A percentile compares a stretch with the other conserved stretches of the same genome.
These are phyloP conservation scores for Gymnoscelis rufifasciata DNA, from an alignment of 2,888 invertebrate species.

Conservation along the genomic window DNA sequence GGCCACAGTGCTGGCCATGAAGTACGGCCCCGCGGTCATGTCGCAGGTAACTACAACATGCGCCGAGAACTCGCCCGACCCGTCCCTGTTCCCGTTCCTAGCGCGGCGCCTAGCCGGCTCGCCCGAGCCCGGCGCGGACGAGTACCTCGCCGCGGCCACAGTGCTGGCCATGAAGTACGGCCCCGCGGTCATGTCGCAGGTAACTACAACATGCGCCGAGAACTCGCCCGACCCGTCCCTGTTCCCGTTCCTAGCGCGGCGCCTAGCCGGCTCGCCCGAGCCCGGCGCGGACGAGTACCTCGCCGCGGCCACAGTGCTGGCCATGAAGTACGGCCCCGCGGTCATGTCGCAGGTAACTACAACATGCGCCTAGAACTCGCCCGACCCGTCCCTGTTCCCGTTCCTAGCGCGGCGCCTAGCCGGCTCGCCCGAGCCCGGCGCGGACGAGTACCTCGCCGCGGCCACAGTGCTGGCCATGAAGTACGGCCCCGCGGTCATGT, in stretches of 20 bases:
- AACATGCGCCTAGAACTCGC: slow-evolving; percentile 66
- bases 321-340: slow-evolving; percentile 90
- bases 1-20: slow-evolving; percentile 91
- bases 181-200: slow-evolving; percentile 81
- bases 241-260: slow-evolving; percentile 90
- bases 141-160: slow-evolving; percentile 90
- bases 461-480: slow-evolving; percentile 93
- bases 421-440: slow-evolving; percentile 61
- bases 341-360: slow-evolving; percentile 75
- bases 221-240: slow-evolving; percentile 85
- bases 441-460: slow-evolving; percentile 90
- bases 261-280: slow-evolving; percentile 71
- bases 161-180: slow-evolving; percentile 94
- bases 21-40: slow-evolving; percentile 87
- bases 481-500: slow-evolving; percentile 85
- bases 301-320: slow-evolving; percentile 92
- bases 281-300: slow-evolving; percentile 85
- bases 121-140: slow-evolving; percentile 79
- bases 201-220: slow-evolving; percentile 55
- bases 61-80: slow-evolving; percentile 80
- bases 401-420: slow-evolving; percentile 86
- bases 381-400: slow-evolving; percentile 90
- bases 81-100: slow-evolving; percentile 90
- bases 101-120: slow-evolving; percentile 82
- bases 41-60: slow-evolving; percentile 66